Evolutionary conservation across 2,797 vertebrate species (phyloP).

Genomic region (Anas acuta): DNA sequence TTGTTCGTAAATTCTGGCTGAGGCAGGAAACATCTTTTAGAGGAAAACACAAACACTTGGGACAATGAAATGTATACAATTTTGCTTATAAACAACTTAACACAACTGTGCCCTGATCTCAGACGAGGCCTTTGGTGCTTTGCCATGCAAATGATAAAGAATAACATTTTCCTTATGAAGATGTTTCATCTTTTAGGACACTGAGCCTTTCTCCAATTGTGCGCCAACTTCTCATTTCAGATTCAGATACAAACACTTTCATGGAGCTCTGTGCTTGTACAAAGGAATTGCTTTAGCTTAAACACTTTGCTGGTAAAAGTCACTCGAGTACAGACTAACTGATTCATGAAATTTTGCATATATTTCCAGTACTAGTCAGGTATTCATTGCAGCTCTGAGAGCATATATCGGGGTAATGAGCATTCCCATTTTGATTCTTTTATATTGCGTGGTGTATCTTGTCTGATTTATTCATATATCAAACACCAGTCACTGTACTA

Average conservation of each 20-base stretch:
- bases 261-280: not conserved
- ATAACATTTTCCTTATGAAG: not conserved
- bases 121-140: not conserved
- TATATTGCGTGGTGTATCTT: constrained; percentile 25
- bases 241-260: not conserved
- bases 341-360: not conserved
- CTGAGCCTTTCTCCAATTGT: not conserved
- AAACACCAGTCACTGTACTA: constrained; percentile 1
- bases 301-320: not conserved
- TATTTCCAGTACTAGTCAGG: not conserved
- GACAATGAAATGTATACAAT: not conserved
- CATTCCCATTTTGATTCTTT: constrained; percentile 25
- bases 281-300: not conserved
- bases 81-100: not conserved
- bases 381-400: not conserved
- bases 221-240: not conserved
- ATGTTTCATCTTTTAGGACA: not conserved
- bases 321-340: not conserved
- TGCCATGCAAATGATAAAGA: not conserved
- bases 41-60: not conserved
- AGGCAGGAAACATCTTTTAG: not conserved
- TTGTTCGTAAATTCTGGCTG: not conserved
- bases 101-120: not conserved
- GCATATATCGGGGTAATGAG: not conserved
- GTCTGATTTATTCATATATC: constrained; percentile 50